Conservation (phyloP, 2,888 invertebrate species). For the Cephus spinipes region DNA sequence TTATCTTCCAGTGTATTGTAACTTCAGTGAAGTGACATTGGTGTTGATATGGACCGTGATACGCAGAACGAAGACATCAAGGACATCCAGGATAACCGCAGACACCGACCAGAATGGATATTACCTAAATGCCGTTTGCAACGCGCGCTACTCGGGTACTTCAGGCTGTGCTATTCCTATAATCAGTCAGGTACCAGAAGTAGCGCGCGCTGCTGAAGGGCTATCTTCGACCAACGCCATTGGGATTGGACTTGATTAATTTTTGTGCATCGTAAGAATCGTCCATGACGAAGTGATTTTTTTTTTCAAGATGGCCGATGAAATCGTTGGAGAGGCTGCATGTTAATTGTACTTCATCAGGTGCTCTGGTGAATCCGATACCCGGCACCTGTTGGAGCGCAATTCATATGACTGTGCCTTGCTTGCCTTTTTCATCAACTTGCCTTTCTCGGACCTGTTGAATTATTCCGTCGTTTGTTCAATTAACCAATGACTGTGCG, state of each 20-base stretch:
- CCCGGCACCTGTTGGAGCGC: slow-evolving; percentile 99
- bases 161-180: slow-evolving; percentile 74
- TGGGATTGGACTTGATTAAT: background rate
- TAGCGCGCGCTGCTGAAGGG: slow-evolving; percentile 90
- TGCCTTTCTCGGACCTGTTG: background rate
- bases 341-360: slow-evolving; percentile 99
- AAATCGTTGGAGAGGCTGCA: slow-evolving; percentile 74
- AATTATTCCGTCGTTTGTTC: background rate
- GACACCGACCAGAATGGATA: background rate
- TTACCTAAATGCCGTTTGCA: slow-evolving; percentile 67
- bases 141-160: slow-evolving; percentile 93
- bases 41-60: background rate
- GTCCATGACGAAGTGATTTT: background rate
- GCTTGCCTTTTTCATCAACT: slow-evolving; percentile 26
- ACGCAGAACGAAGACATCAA: background rate
- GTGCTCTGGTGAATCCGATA: slow-evolving; percentile 93
- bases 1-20: background rate
- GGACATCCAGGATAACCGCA: slow-evolving; percentile 4
- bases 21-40: background rate
- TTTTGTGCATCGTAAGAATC: background rate
- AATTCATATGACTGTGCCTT: slow-evolving; percentile 83
- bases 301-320: slow-evolving; percentile 6
- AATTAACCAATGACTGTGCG: background rate
- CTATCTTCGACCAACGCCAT: slow-evolving; percentile 14
- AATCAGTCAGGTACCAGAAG: slow-evolving; percentile 98